Conservation (phyloP, 2,113 vertebrate species). For the Brachionichthys hirsutus region DNA sequence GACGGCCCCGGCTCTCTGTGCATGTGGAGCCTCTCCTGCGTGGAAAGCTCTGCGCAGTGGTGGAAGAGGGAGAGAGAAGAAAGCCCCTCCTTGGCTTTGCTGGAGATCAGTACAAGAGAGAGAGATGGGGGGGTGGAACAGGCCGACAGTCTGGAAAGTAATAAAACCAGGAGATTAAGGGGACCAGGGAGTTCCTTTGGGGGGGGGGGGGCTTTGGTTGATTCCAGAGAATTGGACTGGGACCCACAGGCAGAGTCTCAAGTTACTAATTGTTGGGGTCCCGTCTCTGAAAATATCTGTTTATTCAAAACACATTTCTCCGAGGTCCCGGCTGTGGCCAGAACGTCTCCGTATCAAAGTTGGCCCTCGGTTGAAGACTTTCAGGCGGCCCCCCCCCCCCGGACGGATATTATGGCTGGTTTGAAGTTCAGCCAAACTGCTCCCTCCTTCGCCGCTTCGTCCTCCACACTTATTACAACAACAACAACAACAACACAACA, state of each 20-base stretch:
- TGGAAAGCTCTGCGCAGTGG: slow-evolving; percentile 76
- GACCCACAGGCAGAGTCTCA: slow-evolving; percentile 76
- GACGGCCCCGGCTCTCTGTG: slow-evolving; percentile 57
- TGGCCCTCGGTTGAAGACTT: slow-evolving; percentile 13
- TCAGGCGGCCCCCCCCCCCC: slow-evolving; percentile 7
- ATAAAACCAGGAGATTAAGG: slow-evolving; percentile 85
- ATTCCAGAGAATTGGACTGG: slow-evolving; percentile 80
- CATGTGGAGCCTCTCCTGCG: slow-evolving; percentile 69
- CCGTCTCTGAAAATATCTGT: slow-evolving; percentile 73
- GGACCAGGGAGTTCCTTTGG: slow-evolving; percentile 79
- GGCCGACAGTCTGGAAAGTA: slow-evolving; percentile 82
- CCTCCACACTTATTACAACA: slow-evolving; percentile 3
- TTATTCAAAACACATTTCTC: slow-evolving; percentile 75
- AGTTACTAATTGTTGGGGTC: slow-evolving; percentile 81
- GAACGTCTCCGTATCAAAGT: slow-evolving; percentile 44
- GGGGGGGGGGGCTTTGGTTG: slow-evolving; percentile 81
- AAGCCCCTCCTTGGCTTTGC: slow-evolving; percentile 73
- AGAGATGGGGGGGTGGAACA: slow-evolving; percentile 77
- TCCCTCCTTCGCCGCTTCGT: slow-evolving; percentile 6
- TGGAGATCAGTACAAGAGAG: slow-evolving; percentile 80
- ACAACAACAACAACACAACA: slow-evolving; percentile 24
- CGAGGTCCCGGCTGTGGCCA: slow-evolving; percentile 39
- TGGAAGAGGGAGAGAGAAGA: slow-evolving; percentile 52
- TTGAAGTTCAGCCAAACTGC: slow-evolving; percentile 16
- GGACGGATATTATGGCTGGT: slow-evolving; percentile 15